Percentiles rank a stretch among this genome's conserved stretches.
phyloP scores from a whole-genome alignment of 2,113 vertebrate genomes.

The Hyla sarda region DNA sequence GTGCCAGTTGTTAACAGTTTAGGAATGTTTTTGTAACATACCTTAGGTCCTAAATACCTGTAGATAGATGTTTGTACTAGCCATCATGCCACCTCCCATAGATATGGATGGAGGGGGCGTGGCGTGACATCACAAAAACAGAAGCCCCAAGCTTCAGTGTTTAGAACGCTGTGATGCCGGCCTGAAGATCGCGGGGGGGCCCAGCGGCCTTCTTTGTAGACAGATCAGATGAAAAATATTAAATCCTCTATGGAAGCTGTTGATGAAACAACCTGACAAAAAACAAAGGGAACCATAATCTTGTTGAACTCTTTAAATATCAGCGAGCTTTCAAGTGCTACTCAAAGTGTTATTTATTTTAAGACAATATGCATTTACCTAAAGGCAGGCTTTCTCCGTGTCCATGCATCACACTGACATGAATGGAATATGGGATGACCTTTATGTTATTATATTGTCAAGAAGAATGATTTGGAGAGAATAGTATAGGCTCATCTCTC shows the following conservation, averaged over 20 bases:
- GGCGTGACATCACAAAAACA: no score
- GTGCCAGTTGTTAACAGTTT: no score
- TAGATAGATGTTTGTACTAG: no score
- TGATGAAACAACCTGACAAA: neutral
- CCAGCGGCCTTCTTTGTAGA: no score
- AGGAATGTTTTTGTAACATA: no score
- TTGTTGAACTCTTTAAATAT: neutral
- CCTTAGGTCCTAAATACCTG: no score
- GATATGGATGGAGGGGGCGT: no score
- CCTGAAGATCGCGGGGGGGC: no score
- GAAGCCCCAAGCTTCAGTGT: no score
- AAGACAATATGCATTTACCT: conserved; percentile 15
- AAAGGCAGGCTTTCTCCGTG: neutral
- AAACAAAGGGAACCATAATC: neutral
- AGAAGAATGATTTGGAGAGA: conserved; percentile 56
- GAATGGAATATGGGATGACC: conserved; percentile 50
- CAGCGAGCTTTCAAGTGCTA: conserved; percentile 25
- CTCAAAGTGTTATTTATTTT: conserved; percentile 36
- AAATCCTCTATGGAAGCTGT: neutral
- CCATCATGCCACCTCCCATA: no score
- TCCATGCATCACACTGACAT: conserved; percentile 57
- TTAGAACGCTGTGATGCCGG: no score
- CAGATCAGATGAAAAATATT: no score
- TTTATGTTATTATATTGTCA: conserved; percentile 58
- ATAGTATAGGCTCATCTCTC: conserved; percentile 51